Conservation (phyloP, 2,113 vertebrate genomes). For the Bos indicus region DNA sequence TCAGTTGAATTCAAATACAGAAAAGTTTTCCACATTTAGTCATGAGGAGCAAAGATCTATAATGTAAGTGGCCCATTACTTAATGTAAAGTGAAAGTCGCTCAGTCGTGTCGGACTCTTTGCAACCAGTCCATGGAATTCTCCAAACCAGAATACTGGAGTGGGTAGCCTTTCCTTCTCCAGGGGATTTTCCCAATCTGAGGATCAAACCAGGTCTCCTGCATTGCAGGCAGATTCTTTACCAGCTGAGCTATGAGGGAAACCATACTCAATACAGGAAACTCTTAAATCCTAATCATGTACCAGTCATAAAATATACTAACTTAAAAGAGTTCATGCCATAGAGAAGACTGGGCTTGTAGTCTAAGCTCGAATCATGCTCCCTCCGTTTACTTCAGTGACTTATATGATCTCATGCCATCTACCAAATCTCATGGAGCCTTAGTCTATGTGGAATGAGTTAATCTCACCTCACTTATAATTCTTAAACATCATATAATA, state of each 20-base stretch:
- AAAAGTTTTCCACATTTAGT: background rate
- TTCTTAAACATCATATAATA: background rate
- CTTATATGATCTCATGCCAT: background rate
- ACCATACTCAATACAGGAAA: background rate
- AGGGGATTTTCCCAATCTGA: background rate
- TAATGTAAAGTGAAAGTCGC: background rate
- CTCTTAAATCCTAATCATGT: background rate
- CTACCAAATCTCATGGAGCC: background rate
- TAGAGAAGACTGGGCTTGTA: background rate
- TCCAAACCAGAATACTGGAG: background rate
- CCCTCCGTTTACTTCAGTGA: background rate
- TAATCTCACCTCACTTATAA: background rate
- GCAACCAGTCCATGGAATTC: background rate
- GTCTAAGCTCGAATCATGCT: background rate
- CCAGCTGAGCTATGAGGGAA: background rate
- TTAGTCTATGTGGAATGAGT: background rate
- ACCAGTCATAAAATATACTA: background rate
- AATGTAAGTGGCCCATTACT: background rate
- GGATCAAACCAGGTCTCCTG: background rate
- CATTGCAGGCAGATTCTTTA: background rate
- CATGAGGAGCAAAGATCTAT: background rate
- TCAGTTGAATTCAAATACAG: background rate
- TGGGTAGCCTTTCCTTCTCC: background rate
- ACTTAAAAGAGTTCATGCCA: background rate
- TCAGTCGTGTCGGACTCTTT: rapidly evolving